Percentiles rank a stretch among this genome's conserved stretches.
phyloP scores from a whole-genome alignment of 2,113 vertebrate genomes.

The Gavia stellata region DNA sequence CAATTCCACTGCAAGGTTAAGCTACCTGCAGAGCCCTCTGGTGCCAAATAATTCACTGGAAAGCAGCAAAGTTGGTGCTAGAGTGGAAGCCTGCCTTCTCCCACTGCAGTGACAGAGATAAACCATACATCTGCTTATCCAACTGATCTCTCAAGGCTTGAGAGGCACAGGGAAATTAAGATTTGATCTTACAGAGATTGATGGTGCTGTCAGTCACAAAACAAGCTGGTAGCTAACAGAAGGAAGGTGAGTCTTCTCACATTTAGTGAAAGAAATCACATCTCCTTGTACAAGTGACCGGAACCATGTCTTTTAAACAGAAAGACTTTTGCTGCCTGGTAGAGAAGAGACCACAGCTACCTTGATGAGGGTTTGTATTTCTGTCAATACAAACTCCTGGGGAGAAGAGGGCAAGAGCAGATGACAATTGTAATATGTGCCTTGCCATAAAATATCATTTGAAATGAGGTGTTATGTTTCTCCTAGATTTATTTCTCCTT shows the following conservation, averaged over 20 bases:
- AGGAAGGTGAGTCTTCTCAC: not conserved
- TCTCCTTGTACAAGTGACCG: not conserved
- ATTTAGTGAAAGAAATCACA: not conserved
- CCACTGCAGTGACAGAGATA: not conserved
- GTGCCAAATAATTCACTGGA: not conserved
- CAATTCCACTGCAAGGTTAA: not conserved
- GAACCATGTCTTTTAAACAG: not conserved
- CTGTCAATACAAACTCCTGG: not conserved
- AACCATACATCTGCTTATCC: not conserved
- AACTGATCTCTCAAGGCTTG: not conserved
- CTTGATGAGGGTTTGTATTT: not conserved
- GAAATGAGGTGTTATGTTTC: not conserved
- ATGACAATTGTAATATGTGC: not conserved
- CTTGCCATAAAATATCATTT: not conserved
- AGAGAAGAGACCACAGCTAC: not conserved
- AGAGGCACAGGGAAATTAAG: not conserved
- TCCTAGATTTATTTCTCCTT: not conserved
- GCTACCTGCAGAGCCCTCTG: not conserved
- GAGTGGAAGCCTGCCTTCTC: not conserved
- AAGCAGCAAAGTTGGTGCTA: not conserved
- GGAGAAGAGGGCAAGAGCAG: not conserved
- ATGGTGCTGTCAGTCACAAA: not conserved
- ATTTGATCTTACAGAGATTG: not conserved
- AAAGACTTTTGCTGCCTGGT: not conserved
- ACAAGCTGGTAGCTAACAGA: not conserved